Conservation (phyloP, 2,113 vertebrate genomes). For the Cisticola juncidis region DNA sequence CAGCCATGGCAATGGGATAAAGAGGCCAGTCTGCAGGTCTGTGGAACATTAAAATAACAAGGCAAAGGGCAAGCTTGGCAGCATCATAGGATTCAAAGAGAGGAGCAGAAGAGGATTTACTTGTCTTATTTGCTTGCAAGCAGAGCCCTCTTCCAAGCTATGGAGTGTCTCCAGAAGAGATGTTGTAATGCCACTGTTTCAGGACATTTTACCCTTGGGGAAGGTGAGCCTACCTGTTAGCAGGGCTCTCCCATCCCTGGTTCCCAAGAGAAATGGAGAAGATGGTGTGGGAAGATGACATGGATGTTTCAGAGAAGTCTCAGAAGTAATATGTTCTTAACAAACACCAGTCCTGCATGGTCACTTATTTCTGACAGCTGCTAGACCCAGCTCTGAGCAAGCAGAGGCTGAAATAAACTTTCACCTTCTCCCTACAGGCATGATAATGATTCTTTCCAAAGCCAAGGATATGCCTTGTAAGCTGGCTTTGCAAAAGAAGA, state of each 20-base stretch:
- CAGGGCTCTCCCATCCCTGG: not conserved
- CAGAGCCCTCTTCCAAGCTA: not conserved
- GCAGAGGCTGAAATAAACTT: not conserved
- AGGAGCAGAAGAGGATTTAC: slow-evolving; percentile 30
- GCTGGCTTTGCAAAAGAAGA: not conserved
- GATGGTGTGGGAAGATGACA: not conserved
- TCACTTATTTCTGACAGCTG: not conserved
- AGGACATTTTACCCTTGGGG: not conserved
- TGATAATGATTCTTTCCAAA: not conserved
- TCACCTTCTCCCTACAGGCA: not conserved
- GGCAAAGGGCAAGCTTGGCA: not conserved
- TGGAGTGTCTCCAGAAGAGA: not conserved
- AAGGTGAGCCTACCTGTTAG: not conserved
- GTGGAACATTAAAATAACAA: slow-evolving; percentile 35
- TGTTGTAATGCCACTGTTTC: not conserved
- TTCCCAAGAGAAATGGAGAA: not conserved
- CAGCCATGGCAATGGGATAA: slow-evolving; percentile 40
- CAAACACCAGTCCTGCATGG: not conserved
- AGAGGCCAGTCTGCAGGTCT: slow-evolving; percentile 38
- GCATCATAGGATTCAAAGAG: not conserved
- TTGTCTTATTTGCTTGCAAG: slow-evolving; percentile 14
- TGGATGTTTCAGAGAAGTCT: not conserved
- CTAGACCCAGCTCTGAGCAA: not conserved
- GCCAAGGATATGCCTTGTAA: not conserved
- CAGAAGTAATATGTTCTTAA: not conserved